phyloP scores from a whole-genome alignment of 2,113 vertebrate species.

The Archilochus colubris region DNA sequence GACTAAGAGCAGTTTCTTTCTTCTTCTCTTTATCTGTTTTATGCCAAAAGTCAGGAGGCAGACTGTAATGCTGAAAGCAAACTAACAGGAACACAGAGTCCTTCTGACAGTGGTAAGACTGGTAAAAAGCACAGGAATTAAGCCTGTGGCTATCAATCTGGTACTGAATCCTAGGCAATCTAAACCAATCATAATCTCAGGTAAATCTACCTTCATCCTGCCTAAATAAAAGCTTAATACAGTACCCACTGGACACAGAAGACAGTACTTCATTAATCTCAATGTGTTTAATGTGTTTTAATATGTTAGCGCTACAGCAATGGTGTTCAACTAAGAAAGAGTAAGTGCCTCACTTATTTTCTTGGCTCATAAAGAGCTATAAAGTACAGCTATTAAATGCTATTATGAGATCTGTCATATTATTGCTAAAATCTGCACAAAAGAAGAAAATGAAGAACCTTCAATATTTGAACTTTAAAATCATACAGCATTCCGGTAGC shows the following conservation, averaged over 20 bases:
- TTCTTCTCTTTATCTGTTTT: background rate
- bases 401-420: background rate
- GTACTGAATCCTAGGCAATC: background rate
- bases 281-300: background rate
- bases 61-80: background rate
- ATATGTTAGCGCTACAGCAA: background rate
- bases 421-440: background rate
- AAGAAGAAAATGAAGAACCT: background rate
- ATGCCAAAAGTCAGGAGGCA: background rate
- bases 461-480: conserved; percentile 16
- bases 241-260: background rate
- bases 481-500: background rate
- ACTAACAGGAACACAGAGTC: background rate
- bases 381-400: background rate
- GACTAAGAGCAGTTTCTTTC: background rate
- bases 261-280: background rate
- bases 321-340: background rate
- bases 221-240: background rate
- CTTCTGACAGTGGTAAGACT: background rate
- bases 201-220: background rate
- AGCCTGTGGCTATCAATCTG: background rate
- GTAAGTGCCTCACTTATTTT: background rate
- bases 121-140: background rate
- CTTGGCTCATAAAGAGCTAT: background rate
- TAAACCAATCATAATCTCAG: background rate